Evolutionary conservation across 2,797 vertebrate genomes (phyloP), one percentile per base, ranked within the genome.

Genomic region (Serranus cabrilla): DNA sequence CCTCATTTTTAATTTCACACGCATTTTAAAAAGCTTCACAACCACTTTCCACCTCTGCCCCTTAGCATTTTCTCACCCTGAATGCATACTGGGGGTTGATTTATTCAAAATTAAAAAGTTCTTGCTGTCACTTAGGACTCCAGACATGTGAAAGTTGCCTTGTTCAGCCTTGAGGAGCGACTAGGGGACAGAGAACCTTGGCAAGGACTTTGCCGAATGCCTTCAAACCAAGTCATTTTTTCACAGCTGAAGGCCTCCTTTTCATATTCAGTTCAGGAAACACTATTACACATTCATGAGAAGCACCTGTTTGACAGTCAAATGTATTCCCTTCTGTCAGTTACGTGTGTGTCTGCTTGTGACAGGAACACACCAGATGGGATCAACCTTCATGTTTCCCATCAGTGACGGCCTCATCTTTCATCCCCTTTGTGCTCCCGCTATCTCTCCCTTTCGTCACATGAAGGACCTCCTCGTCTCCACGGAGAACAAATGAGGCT

Each of bases 281-380:
- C 31, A 11, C 17, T n/a, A 56, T 87, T 78, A 75, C 47, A 72
- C 66, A 91, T 92, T 85, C 76, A 90, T 83, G 84, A 91, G 60
- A 56, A 56, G 71, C 70, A 74, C 72, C 78, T 85, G 76, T 75
- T 82, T 86, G 78, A 79, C 66, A 85, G 78, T 80, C 74, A 76
- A 80, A 87, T 83, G 55, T 76, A 79, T 87, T 90, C 61, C 50
- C 69, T 43, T 51, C 55, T 51, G 76, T 87, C 74, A 58, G 3
- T 16, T 21, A 34, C 34, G 49, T 43, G 20, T 42, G 56, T 55
- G 67, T 59, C 50, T 59, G 58, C 49, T 43, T 50, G 57, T 61
- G 69, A 82, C 50, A 69, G 56, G 51, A 76, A 68, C 72, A 40
- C 64, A 64, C 10, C 54, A 45, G 78, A 66, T 68, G 70, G 68